Conservation (phyloP, 2,797 vertebrate species). For the Semaprochilodus insignis region DNA sequence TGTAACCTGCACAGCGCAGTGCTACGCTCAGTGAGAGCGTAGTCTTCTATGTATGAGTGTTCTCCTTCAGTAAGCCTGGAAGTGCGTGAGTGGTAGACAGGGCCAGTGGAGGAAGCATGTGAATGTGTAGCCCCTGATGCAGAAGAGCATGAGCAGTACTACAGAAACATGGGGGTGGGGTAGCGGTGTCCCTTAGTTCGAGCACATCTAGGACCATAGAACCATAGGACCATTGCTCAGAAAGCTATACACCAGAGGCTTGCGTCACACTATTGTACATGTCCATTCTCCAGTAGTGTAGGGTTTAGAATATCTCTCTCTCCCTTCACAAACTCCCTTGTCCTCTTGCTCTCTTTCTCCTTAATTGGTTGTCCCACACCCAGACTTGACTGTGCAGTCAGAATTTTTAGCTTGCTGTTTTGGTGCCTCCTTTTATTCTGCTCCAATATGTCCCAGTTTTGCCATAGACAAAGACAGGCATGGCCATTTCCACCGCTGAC, state of each 20-base stretch:
- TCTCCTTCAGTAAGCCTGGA: slow-evolving; percentile 15
- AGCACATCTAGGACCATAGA: slow-evolving; percentile 60
- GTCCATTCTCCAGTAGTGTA: background rate
- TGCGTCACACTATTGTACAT: background rate
- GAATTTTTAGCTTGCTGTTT: background rate
- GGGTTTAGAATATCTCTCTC: background rate
- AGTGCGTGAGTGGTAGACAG: slow-evolving; percentile 45
- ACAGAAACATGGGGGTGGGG: slow-evolving; percentile 67
- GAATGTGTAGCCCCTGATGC: slow-evolving; percentile 52
- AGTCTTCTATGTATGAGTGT: slow-evolving; percentile 44
- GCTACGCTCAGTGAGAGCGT: slow-evolving; percentile 23
- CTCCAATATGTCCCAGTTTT: background rate
- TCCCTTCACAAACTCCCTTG: background rate
- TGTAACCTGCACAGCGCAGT: background rate
- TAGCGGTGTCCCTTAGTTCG: slow-evolving; percentile 35
- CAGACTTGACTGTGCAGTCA: background rate
- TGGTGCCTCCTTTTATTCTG: background rate
- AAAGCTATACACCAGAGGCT: background rate
- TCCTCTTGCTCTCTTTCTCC: background rate
- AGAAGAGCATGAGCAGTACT: slow-evolving; percentile 69
- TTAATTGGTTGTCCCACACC: background rate
- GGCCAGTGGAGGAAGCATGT: slow-evolving; percentile 62
- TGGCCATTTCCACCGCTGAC: slow-evolving; percentile 25
- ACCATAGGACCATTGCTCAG: background rate
- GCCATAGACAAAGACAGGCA: slow-evolving; percentile 23